These are phyloP conservation scores for Oscheius sp. DNA, from an alignment of 1,140 invertebrate species.

Conservation along the genomic window DNA sequence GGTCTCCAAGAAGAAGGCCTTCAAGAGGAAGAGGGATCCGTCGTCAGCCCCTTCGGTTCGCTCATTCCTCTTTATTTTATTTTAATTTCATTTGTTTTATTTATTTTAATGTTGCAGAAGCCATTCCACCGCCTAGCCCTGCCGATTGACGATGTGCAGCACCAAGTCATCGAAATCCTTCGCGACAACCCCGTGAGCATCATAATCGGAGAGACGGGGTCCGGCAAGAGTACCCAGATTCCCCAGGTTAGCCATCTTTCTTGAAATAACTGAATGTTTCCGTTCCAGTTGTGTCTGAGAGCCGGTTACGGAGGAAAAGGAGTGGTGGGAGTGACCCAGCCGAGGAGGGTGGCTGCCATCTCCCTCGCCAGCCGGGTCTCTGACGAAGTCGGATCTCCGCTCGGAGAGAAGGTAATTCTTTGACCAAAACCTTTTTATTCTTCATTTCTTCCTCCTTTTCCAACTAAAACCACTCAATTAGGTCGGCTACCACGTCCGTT, in stretches of 20 bases:
- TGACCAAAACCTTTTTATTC: slow-evolving; percentile 16
- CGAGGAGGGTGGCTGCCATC: slow-evolving; percentile 85
- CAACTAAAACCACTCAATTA: slow-evolving; percentile 36
- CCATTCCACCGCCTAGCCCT: slow-evolving; percentile 18
- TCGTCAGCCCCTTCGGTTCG: too few relatives aligned
- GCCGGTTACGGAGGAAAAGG: slow-evolving; percentile 66
- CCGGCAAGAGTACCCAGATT: slow-evolving; percentile 86
- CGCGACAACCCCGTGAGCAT: slow-evolving; percentile 61
- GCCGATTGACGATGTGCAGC: slow-evolving; percentile 36
- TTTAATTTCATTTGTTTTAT: too few relatives aligned
- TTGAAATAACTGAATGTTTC: not conserved
- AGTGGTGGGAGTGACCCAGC: slow-evolving; percentile 78
- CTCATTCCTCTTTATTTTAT: too few relatives aligned
- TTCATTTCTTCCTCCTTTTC: too few relatives aligned
- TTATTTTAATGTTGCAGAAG: slow-evolving; percentile 9
- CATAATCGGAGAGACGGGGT: slow-evolving; percentile 82
- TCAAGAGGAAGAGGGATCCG: too few relatives aligned
- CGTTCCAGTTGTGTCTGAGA: slow-evolving; percentile 70
- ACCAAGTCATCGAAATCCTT: slow-evolving; percentile 38
- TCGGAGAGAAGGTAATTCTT: slow-evolving; percentile 69
- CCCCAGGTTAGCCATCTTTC: slow-evolving; percentile 66
- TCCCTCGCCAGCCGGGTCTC: slow-evolving; percentile 83
- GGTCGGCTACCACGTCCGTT: slow-evolving; percentile 86
- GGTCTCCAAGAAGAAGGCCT: too few relatives aligned
- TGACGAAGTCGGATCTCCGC: slow-evolving; percentile 69